Percentiles rank a stretch among this genome's conserved stretches.
These are phyloP conservation scores for Suillia variegata DNA, from an alignment of 2,888 invertebrate species.

Conservation along the genomic window DNA sequence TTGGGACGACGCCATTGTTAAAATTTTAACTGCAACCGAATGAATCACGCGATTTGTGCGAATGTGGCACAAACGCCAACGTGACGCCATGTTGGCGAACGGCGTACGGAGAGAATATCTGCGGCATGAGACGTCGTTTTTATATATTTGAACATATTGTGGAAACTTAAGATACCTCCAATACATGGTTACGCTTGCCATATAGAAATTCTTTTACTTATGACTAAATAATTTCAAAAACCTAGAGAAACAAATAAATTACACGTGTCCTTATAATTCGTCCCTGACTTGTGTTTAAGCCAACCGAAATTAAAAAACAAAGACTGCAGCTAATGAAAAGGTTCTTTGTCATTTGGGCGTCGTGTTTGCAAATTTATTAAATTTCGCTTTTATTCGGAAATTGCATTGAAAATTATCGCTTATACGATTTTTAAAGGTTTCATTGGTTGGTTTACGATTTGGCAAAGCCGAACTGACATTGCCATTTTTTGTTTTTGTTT, in stretches of 20 bases:
- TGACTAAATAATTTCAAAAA: too few species aligned
- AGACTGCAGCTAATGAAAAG: background rate
- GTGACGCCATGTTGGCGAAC: constrained; percentile 31
- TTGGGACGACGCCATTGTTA: too few species aligned
- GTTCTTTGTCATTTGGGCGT: background rate
- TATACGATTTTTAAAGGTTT: constrained; percentile 7
- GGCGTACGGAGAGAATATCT: background rate
- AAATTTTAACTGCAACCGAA: background rate
- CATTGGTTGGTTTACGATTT: constrained; percentile 10
- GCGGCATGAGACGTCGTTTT: too few species aligned
- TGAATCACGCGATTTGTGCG: constrained; percentile 10
- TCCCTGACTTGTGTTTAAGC: background rate
- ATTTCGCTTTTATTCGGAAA: background rate
- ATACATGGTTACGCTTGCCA: too few species aligned
- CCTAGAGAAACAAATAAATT: too few species aligned
- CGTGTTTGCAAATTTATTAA: background rate
- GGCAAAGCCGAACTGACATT: background rate
- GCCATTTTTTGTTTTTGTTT: background rate
- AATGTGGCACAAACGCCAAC: constrained; percentile 25
- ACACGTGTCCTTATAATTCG: background rate
- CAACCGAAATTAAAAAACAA: too few species aligned
- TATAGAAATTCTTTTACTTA: too few species aligned
- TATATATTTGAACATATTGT: too few species aligned
- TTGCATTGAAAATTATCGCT: background rate
- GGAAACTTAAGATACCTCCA: too few species aligned